Percentiles rank a stretch among this genome's conserved stretches.
These are phyloP conservation scores for Scaptomyza graminum DNA, from an alignment of 1,140 invertebrate species.

Conservation along the genomic window DNA sequence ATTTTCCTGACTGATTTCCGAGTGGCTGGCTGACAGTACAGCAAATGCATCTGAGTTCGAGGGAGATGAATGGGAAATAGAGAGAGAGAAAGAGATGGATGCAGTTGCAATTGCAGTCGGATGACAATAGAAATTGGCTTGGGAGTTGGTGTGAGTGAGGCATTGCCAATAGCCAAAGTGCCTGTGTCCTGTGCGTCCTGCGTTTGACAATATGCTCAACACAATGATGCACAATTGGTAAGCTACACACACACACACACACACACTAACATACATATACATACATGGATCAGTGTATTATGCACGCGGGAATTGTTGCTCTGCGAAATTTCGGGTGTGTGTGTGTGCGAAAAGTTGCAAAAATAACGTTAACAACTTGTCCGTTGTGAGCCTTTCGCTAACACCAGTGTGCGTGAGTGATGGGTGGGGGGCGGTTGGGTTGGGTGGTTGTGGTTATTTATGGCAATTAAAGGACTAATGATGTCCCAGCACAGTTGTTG, in stretches of 20 bases:
- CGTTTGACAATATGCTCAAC: conserved; percentile 72
- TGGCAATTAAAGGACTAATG: conserved; percentile 82
- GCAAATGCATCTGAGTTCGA: conserved; percentile 7
- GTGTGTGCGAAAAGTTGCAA: conserved; percentile 50
- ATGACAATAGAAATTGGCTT: conserved; percentile 74
- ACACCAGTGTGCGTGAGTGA: neutral
- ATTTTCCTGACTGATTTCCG: conserved; percentile 61
- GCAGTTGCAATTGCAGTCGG: conserved; percentile 34
- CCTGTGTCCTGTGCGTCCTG: conserved; percentile 33
- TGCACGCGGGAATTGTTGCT: conserved; percentile 68
- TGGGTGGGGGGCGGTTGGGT: neutral
- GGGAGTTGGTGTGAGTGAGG: conserved; percentile 49
- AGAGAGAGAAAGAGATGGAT: neutral
- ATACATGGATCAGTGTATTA: conserved; percentile 47
- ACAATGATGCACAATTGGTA: conserved; percentile 67
- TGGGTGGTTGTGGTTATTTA: conserved; percentile 71
- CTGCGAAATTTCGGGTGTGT: conserved; percentile 22
- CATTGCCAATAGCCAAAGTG: conserved; percentile 58
- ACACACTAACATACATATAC: conserved; percentile 9
- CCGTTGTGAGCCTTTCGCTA: conserved; percentile 31
- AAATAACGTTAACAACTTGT: conserved; percentile 81
- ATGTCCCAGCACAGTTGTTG: conserved; percentile 70
- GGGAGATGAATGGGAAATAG: neutral
- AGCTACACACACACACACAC: conserved; percentile 46
- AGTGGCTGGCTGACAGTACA: conserved; percentile 12